Percentiles rank a stretch among this genome's conserved stretches.
Evolutionary conservation across 2,113 vertebrate species (phyloP).

Genomic region (Alces alces): DNA sequence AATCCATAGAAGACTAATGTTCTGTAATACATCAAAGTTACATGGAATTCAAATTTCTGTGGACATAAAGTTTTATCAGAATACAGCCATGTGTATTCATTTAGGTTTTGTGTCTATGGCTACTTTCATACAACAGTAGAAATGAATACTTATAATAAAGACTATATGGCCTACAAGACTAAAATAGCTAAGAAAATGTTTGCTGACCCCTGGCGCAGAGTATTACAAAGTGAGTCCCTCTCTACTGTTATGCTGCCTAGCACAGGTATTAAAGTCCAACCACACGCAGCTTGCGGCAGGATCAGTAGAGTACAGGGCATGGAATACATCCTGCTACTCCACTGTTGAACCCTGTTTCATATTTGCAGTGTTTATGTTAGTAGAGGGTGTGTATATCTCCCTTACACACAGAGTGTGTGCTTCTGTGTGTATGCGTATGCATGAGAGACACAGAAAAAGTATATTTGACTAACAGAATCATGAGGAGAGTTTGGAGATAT

Average conservation of each 20-base stretch:
- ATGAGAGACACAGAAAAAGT: neutral
- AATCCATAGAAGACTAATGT: neutral
- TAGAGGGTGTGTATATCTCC: neutral
- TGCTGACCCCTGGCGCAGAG: neutral
- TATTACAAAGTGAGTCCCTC: neutral
- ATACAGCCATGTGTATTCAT: neutral
- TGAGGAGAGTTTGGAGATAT: neutral
- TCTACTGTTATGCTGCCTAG: neutral
- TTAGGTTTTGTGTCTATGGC: neutral
- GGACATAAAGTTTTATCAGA: neutral
- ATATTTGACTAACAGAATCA: neutral
- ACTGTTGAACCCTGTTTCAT: neutral
- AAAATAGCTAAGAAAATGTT: neutral
- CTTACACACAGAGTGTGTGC: neutral
- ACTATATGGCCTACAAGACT: neutral
- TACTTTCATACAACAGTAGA: neutral
- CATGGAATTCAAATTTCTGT: neutral
- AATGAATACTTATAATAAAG: neutral
- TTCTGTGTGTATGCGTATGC: neutral
- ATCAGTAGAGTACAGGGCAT: neutral
- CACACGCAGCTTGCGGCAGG: neutral
- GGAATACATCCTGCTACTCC: neutral
- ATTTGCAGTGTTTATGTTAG: neutral
- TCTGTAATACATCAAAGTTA: neutral
- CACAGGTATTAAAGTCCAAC: neutral